phyloP scores from a whole-genome alignment of 1,140 invertebrate species.

The Drosophila ficusphila region DNA sequence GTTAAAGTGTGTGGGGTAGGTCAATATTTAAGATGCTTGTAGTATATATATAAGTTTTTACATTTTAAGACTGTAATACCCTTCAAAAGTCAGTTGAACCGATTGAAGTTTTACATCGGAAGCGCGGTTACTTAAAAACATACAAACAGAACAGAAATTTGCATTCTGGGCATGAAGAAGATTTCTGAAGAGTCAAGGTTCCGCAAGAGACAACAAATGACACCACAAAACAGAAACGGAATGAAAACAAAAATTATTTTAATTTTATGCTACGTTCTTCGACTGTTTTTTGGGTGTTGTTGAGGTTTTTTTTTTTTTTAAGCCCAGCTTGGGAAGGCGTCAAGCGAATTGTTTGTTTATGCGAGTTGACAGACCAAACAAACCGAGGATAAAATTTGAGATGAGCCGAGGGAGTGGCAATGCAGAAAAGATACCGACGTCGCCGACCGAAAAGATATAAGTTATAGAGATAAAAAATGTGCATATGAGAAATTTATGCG shows the following conservation, averaged over 20 bases:
- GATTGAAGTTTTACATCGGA: background rate
- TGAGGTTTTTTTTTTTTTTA: slow-evolving; percentile 24
- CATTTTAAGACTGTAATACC: background rate
- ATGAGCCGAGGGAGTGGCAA: slow-evolving; percentile 67
- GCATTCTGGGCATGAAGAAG: slow-evolving; percentile 60
- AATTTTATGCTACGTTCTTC: slow-evolving; percentile 52
- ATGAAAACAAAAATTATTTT: slow-evolving; percentile 62
- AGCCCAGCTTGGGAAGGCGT: slow-evolving; percentile 44
- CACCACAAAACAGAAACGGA: slow-evolving; percentile 60
- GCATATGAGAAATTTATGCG: slow-evolving; percentile 73
- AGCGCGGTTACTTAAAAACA: background rate
- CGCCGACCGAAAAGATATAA: slow-evolving; percentile 33
- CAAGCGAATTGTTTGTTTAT: slow-evolving; percentile 73
- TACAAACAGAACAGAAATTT: slow-evolving; percentile 30
- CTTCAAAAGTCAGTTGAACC: background rate
- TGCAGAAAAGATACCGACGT: slow-evolving; percentile 46
- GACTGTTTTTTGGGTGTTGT: slow-evolving; percentile 11
- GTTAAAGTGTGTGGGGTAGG: background rate
- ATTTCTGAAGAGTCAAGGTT: slow-evolving; percentile 15
- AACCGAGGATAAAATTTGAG: slow-evolving; percentile 50
- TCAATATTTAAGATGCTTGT: background rate
- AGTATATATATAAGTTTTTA: too few species aligned
- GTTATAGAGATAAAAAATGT: slow-evolving; percentile 52
- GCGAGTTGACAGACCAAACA: slow-evolving; percentile 68
- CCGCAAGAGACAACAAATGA: slow-evolving; percentile 54